Evolutionary conservation across 2,888 invertebrate species (phyloP).

Genomic region (Tortrix viridana): DNA sequence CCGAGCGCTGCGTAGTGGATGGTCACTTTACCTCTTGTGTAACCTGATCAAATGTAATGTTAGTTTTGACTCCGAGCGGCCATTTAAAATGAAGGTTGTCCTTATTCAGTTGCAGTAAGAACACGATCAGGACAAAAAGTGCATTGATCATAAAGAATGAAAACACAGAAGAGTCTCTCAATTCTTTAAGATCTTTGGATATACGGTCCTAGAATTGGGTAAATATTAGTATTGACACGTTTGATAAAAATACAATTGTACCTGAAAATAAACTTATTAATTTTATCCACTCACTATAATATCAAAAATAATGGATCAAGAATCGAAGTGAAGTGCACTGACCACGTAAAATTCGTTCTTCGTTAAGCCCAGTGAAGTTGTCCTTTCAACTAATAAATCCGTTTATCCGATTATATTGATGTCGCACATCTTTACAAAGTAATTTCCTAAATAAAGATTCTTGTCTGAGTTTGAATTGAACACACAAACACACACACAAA

Average conservation of each 20-base stretch:
- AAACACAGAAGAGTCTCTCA: constrained; percentile 97
- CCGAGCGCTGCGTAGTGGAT: constrained; percentile 69
- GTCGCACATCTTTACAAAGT: too few relatives aligned
- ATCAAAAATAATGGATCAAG: too few relatives aligned
- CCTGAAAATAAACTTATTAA: constrained; percentile 54
- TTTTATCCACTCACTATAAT: background rate
- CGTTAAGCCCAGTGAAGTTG: too few relatives aligned
- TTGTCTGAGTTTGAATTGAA: too few relatives aligned
- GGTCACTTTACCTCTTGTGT: constrained; percentile 94
- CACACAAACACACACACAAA: too few relatives aligned
- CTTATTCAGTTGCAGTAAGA: constrained; percentile 99
- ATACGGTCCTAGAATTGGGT: constrained; percentile 93
- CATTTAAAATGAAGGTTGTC: constrained; percentile 97
- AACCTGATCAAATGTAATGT: constrained; percentile 95
- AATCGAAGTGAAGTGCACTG: too few relatives aligned
- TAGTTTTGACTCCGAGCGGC: constrained; percentile 97
- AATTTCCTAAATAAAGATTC: too few relatives aligned
- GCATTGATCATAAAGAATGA: constrained; percentile 99
- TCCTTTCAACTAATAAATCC: too few relatives aligned
- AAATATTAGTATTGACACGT: constrained; percentile 55
- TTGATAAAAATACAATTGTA: constrained; percentile 12
- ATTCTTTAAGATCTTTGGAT: constrained; percentile 95
- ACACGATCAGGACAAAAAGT: constrained; percentile 98
- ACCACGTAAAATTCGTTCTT: too few relatives aligned
- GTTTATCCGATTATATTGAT: too few relatives aligned